phyloP scores from a whole-genome alignment of 1,140 invertebrate genomes.

The Medauroidea extradentata region DNA sequence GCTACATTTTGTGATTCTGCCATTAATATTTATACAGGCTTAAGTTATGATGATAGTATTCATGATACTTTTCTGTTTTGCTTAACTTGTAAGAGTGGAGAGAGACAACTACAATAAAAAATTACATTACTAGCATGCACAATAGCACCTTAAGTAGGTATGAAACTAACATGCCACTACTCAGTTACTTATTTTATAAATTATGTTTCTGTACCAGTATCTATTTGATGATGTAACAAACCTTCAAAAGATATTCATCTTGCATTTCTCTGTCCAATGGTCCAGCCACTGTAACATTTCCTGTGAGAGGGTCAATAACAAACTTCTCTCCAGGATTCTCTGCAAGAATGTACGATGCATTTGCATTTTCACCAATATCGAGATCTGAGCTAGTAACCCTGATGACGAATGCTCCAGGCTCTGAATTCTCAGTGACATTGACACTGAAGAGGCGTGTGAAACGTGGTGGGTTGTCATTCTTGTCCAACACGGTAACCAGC shows the following conservation, averaged over 20 bases:
- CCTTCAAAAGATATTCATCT: slow-evolving; percentile 84
- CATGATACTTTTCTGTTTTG: too few species aligned
- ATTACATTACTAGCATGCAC: too few species aligned
- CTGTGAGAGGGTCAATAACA: slow-evolving; percentile 77
- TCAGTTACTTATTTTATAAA: too few species aligned
- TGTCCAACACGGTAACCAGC: slow-evolving; percentile 77
- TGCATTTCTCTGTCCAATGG: slow-evolving; percentile 81
- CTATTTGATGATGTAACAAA: neutral
- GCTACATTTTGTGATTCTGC: too few species aligned
- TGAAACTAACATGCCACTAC: too few species aligned
- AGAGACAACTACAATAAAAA: too few species aligned
- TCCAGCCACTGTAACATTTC: slow-evolving; percentile 86
- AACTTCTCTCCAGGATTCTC: slow-evolving; percentile 88
- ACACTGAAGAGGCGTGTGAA: slow-evolving; percentile 90
- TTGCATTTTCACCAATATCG: slow-evolving; percentile 83
- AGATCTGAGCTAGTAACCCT: slow-evolving; percentile 85
- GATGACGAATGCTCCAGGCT: slow-evolving; percentile 88
- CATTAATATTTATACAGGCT: too few species aligned
- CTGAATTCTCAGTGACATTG: slow-evolving; percentile 93
- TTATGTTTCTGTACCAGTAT: too few species aligned
- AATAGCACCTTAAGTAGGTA: too few species aligned
- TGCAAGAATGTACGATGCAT: slow-evolving; percentile 82
- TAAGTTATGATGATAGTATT: too few species aligned
- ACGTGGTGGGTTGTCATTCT: slow-evolving; percentile 92
- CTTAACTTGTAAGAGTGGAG: too few species aligned